Evolutionary conservation across 1,140 invertebrate species (phyloP), one percentile per base, ranked within the genome.

Genomic region (Zaprionus inermis): DNA sequence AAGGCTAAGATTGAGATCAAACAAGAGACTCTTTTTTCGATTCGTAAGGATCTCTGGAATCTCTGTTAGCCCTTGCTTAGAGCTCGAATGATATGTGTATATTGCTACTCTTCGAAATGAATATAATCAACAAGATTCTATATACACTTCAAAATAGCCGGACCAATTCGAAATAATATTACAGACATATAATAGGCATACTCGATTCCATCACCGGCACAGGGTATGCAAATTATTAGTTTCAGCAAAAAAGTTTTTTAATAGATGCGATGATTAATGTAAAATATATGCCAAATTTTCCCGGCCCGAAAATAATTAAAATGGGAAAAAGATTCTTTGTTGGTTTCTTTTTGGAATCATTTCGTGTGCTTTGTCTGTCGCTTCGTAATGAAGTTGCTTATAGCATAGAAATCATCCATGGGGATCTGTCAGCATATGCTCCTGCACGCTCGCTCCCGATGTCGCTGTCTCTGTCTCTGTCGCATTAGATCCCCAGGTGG

Each of bases 401-500:
- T 44, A 44, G 38, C 28, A 24, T 49, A 34, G 58, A 49, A 59
- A 59, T 22, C 24, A 22, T 32, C 14, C 60, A 64, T 52, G 32
- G 34, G 60, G 20, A 55, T 55, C 20, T 54, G 22, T 52, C 14
- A 30, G 24, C 60, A 38, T 34, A 38, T 28, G 20, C 32, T 32
- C 49, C 46, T n/a, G n/a, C 38, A 30, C 65, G 5, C 49, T 30
- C 70, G 16, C 55, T 30, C 49, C 46, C 41, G 3, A 5, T 9
- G 9, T 52, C 0, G 14, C n/a, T n/a, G n/a, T n/a, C n/a, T 9
- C n/a, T 32, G 20, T 71, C 52, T 36, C 18, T 51, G 20, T 51
- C 41, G 32, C 65, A 49, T 24, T 24, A 49, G 52, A 65, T 69
- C 76, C 79, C 80, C 80, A 83, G 80, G 80, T 83, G 72, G 80